Evolutionary conservation across 2,888 invertebrate genomes (phyloP).

Genomic region (Plebejus argus): DNA sequence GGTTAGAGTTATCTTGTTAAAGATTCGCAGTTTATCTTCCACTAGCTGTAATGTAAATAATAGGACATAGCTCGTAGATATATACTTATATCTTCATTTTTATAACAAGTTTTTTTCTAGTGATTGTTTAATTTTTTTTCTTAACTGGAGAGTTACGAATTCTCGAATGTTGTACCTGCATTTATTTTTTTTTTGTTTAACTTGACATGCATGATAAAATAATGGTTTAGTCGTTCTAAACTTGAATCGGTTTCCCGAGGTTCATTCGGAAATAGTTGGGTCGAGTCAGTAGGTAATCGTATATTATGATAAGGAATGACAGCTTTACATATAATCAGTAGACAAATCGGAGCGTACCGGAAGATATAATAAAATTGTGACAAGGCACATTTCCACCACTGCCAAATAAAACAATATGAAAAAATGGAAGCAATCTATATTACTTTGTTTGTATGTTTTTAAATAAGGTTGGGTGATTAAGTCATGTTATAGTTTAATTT

Average conservation of each 20-base stretch:
- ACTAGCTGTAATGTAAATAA: conserved; percentile 76
- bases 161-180: conserved; percentile 82
- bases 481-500: conserved; percentile 78
- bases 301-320: conserved; percentile 72
- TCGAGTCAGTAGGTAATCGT: conserved; percentile 73
- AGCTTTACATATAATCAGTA: conserved; percentile 77
- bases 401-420: conserved; percentile 70
- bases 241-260: conserved; percentile 62
- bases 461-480: conserved; percentile 74
- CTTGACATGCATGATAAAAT: conserved; percentile 78
- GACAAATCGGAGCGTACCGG: conserved; percentile 60
- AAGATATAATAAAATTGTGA: conserved; percentile 60
- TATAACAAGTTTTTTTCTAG: conserved; percentile 68
- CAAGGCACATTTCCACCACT: conserved; percentile 82
- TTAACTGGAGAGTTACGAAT: conserved; percentile 75
- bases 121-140: conserved; percentile 74
- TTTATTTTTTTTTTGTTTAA: conserved; percentile 76
- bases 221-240: conserved; percentile 70
- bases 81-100: conserved; percentile 68
- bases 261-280: conserved; percentile 53
- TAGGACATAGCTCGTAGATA: conserved; percentile 69
- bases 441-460: conserved; percentile 73
- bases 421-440: conserved; percentile 59
- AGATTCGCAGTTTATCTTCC: conserved; percentile 81
- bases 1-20: conserved; percentile 75